Evolutionary conservation across 2,113 vertebrate species (phyloP), one percentile per base, ranked within the genome.

Genomic region (Microcebus lehilahytsara): DNA sequence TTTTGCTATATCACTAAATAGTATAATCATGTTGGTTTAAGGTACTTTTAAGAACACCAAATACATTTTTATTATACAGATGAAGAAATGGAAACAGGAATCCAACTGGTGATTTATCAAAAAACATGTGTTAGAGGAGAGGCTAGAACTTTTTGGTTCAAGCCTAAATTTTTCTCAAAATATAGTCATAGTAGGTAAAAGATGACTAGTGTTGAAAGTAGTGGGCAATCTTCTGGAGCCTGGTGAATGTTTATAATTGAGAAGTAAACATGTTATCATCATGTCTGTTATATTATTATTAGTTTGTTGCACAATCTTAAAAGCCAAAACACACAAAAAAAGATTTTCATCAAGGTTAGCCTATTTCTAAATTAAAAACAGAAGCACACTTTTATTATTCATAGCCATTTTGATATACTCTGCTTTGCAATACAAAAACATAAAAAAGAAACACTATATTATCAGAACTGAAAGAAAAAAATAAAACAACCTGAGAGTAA

Each of bases 341-440:
- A 19, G 9, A 25, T 84, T 86, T 86, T 83, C 22, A 77, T 51
- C 19, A 53, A 34, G 79, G 60, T 91, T n/a, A 95, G n/a, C 37
- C 56, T 56, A 49, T 72, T 86, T 85, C 34, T 77, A 34, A 64
- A 25, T 95, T 37, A 85, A 95, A 78, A 84, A 22, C 9, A 75
- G 56, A 77, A 62, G 22, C 2, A 34, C 7, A 75, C 10, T 51
- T 89, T 89, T 85, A 77, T 30, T 75, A 87, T 87, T 94, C 40
- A 64, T 74, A 85, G 53, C 22, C 19, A 93, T 89, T 94, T 85
- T 64, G 62, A 93, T 86, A 85, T 66, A 11, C 2, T 4, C 9
- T 87, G 42, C 16, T 96, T 87, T 89, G 53, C 69, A 93, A 89
- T 79, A 42, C 12, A 86, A 72, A 96, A 91, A 23, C 12, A 71